Percentiles rank a stretch among this genome's conserved stretches.
Conservation (phyloP, 2,888 invertebrate species). For the Hypolimnas misippus region DNA sequence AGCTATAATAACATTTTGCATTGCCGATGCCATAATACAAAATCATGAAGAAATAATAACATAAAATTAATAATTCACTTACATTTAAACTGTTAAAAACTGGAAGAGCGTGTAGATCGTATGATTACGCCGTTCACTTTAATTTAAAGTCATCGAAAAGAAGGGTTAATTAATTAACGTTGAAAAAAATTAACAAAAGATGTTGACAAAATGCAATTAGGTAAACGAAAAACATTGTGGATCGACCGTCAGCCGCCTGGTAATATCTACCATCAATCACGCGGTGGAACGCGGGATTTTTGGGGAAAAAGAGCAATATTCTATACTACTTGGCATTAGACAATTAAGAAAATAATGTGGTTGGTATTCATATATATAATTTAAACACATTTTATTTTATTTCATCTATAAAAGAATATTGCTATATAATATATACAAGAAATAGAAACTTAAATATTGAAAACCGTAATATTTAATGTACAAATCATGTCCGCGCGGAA, state of each 20-base stretch:
- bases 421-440: too few relatives aligned
- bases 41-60: too few relatives aligned
- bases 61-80: too few relatives aligned
- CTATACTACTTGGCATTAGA: constrained; percentile 28
- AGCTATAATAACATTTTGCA: too few relatives aligned
- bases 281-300: constrained; percentile 44
- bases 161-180: neutral
- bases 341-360: neutral
- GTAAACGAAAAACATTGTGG: constrained; percentile 45
- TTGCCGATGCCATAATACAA: too few relatives aligned
- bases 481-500: too few relatives aligned
- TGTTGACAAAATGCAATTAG: constrained; percentile 53
- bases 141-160: neutral
- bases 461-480: too few relatives aligned
- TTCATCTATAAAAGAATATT: too few relatives aligned
- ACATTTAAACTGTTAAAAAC: too few relatives aligned
- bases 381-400: neutral
- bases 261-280: constrained; percentile 65
- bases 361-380: neutral
- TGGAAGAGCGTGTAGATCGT: too few relatives aligned
- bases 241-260: constrained; percentile 44
- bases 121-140: too few relatives aligned
- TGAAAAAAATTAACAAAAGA: constrained; percentile 38
- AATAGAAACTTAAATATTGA: too few relatives aligned
- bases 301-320: constrained; percentile 40